Evolutionary conservation across 1,140 invertebrate genomes (phyloP).

Genomic region (Gonatopus flavifemur): DNA sequence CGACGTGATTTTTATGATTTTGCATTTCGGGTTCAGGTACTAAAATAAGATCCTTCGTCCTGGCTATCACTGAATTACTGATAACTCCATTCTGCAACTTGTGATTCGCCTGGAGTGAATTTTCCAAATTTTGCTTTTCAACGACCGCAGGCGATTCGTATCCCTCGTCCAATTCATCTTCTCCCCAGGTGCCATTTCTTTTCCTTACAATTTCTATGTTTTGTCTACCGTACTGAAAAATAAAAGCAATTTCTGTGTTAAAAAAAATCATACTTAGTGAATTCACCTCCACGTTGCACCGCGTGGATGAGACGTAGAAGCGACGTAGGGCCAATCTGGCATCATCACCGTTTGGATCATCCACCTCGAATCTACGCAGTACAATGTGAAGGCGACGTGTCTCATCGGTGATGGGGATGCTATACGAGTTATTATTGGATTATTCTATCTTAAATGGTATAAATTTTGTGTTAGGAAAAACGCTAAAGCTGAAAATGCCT

Average conservation of each 20-base stretch:
- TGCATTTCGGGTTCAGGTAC: slow-evolving; percentile 63
- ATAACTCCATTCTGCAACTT: slow-evolving; percentile 46
- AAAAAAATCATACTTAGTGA: slow-evolving; percentile 2
- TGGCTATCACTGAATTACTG: slow-evolving; percentile 57
- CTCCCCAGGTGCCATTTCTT: slow-evolving; percentile 53
- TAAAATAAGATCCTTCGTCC: slow-evolving; percentile 65
- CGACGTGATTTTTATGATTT: slow-evolving; percentile 40
- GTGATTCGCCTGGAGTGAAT: slow-evolving; percentile 21
- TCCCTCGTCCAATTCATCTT: slow-evolving; percentile 59
- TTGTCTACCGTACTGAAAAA: slow-evolving; percentile 73
- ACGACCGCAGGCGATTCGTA: slow-evolving; percentile 35
- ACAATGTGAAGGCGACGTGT: no score
- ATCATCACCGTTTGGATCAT: no score
- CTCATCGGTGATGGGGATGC: no score
- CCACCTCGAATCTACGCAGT: no score
- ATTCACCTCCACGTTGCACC: no score
- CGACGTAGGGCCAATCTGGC: no score
- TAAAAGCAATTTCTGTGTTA: slow-evolving; percentile 15
- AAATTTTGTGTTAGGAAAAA: no score
- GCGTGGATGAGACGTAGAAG: no score
- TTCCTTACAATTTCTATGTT: slow-evolving; percentile 75
- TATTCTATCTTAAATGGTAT: no score
- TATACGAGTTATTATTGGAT: no score
- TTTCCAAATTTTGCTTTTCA: slow-evolving; percentile 19
- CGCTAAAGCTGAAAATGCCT: no score